Evolutionary conservation across 2,113 vertebrate species (phyloP).

Genomic region (Tragelaphus imberbis): DNA sequence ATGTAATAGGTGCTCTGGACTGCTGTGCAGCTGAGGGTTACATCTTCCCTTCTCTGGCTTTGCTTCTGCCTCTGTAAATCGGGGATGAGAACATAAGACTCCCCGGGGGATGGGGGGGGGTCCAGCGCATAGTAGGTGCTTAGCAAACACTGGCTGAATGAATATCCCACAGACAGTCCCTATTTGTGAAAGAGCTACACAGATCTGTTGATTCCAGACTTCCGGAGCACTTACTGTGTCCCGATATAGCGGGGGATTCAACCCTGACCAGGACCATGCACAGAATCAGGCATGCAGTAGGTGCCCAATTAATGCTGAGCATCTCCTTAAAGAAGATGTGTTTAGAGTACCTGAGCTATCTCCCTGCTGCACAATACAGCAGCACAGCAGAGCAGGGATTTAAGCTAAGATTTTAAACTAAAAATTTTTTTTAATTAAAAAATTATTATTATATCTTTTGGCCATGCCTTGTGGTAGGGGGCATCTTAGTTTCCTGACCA

Average conservation of each 20-base stretch:
- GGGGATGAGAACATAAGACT: rapidly evolving
- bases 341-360: background rate
- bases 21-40: background rate
- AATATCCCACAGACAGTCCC: background rate
- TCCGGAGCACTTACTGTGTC: background rate
- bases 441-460: background rate
- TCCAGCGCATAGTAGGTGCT: background rate
- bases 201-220: background rate
- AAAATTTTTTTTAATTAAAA: background rate
- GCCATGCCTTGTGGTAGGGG: background rate
- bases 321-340: background rate
- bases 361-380: background rate
- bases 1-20: background rate
- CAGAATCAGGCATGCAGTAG: background rate
- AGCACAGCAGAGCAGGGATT: background rate
- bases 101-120: rapidly evolving
- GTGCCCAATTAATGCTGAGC: background rate
- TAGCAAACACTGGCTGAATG: rapidly evolving
- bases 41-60: background rate
- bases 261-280: rapidly evolving
- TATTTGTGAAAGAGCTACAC: background rate
- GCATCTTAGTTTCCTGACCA: background rate
- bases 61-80: background rate
- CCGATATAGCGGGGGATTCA: rapidly evolving
- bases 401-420: background rate